Percentiles rank a stretch among this genome's conserved stretches.
phyloP scores from a whole-genome alignment of 2,797 vertebrate genomes.

The Heliangelus exortis region DNA sequence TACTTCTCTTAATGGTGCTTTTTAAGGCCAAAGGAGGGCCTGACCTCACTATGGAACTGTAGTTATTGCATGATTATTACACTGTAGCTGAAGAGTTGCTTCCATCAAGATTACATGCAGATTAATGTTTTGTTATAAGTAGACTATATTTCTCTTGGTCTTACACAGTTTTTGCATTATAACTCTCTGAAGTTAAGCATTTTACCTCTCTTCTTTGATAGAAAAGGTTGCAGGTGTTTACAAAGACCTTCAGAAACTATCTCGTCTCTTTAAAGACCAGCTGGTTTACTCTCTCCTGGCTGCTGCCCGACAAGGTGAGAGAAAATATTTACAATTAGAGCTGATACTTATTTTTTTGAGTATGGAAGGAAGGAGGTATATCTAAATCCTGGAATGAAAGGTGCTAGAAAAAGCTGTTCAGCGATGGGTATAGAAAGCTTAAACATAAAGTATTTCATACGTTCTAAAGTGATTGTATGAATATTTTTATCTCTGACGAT shows the following conservation, averaged over 20 bases:
- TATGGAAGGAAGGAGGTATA: background rate
- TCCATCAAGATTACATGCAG: background rate
- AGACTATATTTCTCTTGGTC: background rate
- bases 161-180: background rate
- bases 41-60: background rate
- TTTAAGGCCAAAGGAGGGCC: background rate
- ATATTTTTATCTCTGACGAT: background rate
- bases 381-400: background rate
- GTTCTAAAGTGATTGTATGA: background rate
- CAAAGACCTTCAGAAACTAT: conserved; percentile 89
- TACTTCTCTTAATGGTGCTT: background rate
- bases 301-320: conserved; percentile 87
- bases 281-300: conserved; percentile 92
- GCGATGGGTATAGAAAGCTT: background rate
- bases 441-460: background rate
- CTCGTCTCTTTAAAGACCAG: conserved; percentile 92
- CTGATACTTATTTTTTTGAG: background rate
- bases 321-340: background rate
- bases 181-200: background rate
- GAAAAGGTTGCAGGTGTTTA: conserved; percentile 83
- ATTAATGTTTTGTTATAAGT: background rate
- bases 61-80: background rate
- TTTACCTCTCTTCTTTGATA: conserved; percentile 35
- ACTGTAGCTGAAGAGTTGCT: background rate
- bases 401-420: background rate